phyloP scores from a whole-genome alignment of 2,113 vertebrate species.

The Pluvialis apricaria region DNA sequence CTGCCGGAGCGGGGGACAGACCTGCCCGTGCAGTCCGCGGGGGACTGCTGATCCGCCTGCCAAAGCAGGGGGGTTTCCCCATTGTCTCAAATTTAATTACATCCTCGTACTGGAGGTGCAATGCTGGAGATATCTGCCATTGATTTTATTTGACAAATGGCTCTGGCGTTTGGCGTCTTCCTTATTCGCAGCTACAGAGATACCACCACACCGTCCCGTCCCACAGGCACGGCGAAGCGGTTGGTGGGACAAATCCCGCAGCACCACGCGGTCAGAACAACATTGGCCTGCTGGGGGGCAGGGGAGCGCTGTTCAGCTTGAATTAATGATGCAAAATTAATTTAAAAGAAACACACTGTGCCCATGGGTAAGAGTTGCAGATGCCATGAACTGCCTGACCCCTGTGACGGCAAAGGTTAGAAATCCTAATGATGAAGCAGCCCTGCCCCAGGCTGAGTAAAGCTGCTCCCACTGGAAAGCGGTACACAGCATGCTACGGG shows the following conservation, averaged over 20 bases:
- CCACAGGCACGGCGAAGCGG: accelerated
- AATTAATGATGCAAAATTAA: not conserved
- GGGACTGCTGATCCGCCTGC: not conserved
- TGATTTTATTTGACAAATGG: not conserved
- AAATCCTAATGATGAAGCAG: not conserved
- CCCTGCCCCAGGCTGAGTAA: accelerated
- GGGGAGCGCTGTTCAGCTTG: accelerated
- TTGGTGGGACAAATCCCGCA: not conserved
- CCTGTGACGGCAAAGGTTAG: accelerated
- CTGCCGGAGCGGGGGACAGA: accelerated
- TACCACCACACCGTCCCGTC: accelerated
- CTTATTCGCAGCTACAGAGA: not conserved
- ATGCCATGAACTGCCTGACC: not conserved
- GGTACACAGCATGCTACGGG: accelerated
- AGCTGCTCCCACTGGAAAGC: accelerated
- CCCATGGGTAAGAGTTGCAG: not conserved
- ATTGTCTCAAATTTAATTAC: not conserved
- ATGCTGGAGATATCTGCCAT: not conserved
- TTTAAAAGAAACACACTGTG: not conserved
- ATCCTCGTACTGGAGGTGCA: not conserved
- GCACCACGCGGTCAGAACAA: accelerated
- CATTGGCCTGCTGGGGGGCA: accelerated
- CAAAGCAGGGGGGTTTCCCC: not conserved
- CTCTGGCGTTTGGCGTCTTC: not conserved
- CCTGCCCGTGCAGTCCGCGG: not conserved